These are phyloP conservation scores for Prietella phreatophila DNA, from an alignment of 2,113 vertebrate genomes.

Conservation along the genomic window DNA sequence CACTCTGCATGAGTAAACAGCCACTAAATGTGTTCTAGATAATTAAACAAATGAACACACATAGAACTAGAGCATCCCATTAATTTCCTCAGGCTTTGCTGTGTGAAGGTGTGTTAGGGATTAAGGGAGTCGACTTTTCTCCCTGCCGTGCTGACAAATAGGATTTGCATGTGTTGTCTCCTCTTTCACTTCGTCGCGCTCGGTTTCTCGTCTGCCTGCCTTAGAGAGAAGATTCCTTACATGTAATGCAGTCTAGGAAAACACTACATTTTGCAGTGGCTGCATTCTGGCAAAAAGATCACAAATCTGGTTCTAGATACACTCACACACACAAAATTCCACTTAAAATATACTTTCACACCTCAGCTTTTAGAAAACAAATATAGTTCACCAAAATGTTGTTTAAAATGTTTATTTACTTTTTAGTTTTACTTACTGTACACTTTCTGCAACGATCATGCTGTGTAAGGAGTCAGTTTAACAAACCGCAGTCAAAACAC, in stretches of 20 bases:
- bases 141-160: conserved; percentile 21
- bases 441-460: background rate
- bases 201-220: background rate
- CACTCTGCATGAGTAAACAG: background rate
- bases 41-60: conserved; percentile 6
- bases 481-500: background rate
- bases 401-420: background rate
- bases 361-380: background rate
- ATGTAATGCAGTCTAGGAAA: background rate
- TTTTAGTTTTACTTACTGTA: background rate
- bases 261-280: background rate
- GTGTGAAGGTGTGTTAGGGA: conserved; percentile 4
- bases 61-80: background rate
- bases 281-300: background rate
- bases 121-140: conserved; percentile 13
- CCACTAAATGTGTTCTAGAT: background rate
- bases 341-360: background rate
- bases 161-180: conserved; percentile 3
- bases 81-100: conserved; percentile 1
- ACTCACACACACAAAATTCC: background rate
- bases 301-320: background rate
- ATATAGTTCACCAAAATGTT: background rate
- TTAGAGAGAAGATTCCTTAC: background rate
- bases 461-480: background rate
- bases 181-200: background rate